Conservation (phyloP, 2,113 vertebrate species). For the Tachysurus fulvidraco region DNA sequence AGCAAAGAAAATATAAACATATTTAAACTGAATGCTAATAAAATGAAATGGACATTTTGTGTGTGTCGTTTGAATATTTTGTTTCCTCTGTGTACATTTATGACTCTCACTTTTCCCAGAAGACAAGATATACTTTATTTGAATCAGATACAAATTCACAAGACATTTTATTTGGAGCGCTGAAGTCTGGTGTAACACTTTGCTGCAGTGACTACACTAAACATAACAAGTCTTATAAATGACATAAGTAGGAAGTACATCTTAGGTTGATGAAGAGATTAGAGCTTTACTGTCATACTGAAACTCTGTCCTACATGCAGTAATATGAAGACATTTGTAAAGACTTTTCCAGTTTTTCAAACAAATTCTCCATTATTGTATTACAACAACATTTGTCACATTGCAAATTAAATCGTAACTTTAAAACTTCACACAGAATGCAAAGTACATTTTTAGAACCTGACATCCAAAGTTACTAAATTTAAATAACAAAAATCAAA, state of each 20-base stretch:
- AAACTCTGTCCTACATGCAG: neutral
- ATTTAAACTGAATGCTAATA: conserved; percentile 73
- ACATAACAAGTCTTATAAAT: too few species aligned
- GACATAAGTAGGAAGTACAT: conserved; percentile 34
- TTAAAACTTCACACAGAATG: neutral
- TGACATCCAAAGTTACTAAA: neutral
- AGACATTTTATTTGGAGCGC: neutral
- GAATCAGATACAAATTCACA: neutral
- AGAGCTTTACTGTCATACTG: neutral
- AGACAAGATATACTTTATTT: conserved; percentile 27
- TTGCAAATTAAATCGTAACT: conserved; percentile 2
- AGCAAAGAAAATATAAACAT: conserved; percentile 67
- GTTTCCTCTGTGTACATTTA: conserved; percentile 32
- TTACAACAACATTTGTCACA: conserved; percentile 11
- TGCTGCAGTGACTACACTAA: conserved; percentile 25
- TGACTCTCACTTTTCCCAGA: neutral
- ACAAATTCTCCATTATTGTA: conserved; percentile 49
- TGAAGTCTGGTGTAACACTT: conserved; percentile 51
- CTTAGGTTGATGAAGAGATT: neutral
- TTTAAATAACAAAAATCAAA: neutral
- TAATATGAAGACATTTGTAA: neutral
- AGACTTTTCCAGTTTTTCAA: neutral
- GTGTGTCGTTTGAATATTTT: conserved; percentile 48
- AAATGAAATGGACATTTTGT: conserved; percentile 61
- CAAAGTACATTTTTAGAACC: neutral